A percentile compares a stretch with the other conserved stretches of the same genome.
Conservation (phyloP, 2,797 vertebrate species). For the Serranus cabrilla region DNA sequence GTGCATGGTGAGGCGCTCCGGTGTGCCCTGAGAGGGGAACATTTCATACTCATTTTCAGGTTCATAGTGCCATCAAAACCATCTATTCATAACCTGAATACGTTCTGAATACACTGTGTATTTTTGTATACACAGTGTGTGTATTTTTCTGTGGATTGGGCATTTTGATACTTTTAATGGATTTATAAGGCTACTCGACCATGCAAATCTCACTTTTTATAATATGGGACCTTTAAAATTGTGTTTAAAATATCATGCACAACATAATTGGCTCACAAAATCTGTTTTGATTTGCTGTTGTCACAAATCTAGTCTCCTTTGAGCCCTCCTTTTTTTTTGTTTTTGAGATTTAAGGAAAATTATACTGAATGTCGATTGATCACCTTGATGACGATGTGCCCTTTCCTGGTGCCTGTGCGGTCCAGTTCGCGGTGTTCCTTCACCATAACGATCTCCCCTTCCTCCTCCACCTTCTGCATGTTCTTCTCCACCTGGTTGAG, state of each 20-base stretch:
- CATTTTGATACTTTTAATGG: no score
- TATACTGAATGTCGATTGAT: slow-evolving; percentile 15
- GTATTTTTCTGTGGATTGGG: no score
- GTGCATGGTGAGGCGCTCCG: slow-evolving; percentile 98
- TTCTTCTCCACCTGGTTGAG: slow-evolving; percentile 99
- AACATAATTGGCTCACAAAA: neutral
- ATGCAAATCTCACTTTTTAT: no score
- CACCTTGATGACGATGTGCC: slow-evolving; percentile 99
- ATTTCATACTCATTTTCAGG: no score
- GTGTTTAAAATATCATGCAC: no score
- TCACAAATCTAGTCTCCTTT: neutral
- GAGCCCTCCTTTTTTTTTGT: accelerated
- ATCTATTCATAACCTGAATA: no score
- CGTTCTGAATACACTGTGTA: no score
- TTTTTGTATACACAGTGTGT: no score
- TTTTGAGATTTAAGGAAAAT: neutral
- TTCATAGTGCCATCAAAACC: no score
- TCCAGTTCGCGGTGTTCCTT: slow-evolving; percentile 98
- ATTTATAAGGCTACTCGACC: no score
- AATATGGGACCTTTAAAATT: no score
- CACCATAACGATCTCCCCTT: slow-evolving; percentile 99
- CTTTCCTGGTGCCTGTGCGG: slow-evolving; percentile 97
- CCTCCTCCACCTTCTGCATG: slow-evolving; percentile 99
- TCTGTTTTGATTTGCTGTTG: neutral
- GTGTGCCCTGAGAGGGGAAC: slow-evolving; percentile 89